phyloP scores from a whole-genome alignment of 92 coral and sea anemone genomes.

The Bergia sp. region DNA sequence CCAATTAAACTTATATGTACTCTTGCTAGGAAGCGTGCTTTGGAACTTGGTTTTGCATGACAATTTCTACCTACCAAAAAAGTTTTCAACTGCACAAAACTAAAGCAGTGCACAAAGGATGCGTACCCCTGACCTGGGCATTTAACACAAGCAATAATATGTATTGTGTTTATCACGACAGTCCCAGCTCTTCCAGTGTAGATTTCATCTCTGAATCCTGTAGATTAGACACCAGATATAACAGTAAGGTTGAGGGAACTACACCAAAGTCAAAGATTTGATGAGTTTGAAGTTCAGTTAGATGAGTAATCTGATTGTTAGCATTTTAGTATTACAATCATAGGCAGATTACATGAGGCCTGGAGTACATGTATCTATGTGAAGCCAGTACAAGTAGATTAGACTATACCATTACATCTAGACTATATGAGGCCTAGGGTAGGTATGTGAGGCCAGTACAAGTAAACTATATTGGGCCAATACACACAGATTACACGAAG shows the following conservation, averaged over 20 bases:
- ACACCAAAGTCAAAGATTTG: conserved; percentile 29
- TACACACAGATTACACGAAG: neutral
- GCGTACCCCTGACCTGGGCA: no score
- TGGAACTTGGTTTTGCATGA: no score
- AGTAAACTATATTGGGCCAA: conserved; percentile 7
- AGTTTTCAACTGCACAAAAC: no score
- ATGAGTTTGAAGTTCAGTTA: conserved; percentile 9
- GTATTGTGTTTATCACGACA: conserved; percentile 59
- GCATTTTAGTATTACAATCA: neutral
- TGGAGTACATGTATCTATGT: conserved; percentile 25
- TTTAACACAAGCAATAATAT: neutral
- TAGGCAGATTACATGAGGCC: conserved; percentile 77
- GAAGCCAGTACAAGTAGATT: neutral
- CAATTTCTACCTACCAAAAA: no score
- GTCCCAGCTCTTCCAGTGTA: conserved; percentile 89
- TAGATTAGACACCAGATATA: conserved; percentile 42
- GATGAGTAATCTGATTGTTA: neutral
- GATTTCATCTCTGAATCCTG: conserved; percentile 89
- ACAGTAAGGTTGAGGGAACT: conserved; percentile 54
- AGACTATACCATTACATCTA: conserved; percentile 17
- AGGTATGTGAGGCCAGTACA: neutral
- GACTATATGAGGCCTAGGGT: neutral
- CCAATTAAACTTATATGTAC: no score
- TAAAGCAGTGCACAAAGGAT: neutral
- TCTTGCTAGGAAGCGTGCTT: no score